Base-by-base conservation (phyloP, 1,140 invertebrate genomes). In the Saccostrea cuccullata region DNA sequence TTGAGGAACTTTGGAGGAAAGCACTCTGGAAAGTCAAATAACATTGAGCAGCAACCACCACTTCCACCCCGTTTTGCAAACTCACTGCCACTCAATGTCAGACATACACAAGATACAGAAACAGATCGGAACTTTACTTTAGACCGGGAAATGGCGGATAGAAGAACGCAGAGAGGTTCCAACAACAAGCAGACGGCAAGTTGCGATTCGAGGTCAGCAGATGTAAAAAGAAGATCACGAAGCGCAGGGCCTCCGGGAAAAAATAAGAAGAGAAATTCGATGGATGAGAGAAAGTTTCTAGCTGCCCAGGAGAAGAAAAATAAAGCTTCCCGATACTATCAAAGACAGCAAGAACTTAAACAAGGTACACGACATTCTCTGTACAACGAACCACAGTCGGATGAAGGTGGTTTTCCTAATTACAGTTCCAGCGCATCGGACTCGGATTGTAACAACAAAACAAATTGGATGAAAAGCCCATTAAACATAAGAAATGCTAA, bases 401-500 rank as follows among this genome's bases (percentile, higher is more conserved):
- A 92, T 83, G 91, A 91, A 23, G 90, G 89, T 67, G 86, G 86
- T 30, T 88, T 90, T 82, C 40, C 90, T 13, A 70, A 84, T 55
- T 82, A 85, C 87, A 17, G 88, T 82, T 58, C 87, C 70, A 82
- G 91, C 91, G 26, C 92, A 26, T 60, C 70, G 30, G 92, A 93
- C 82, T 93, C 93, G 9, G 90, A 90, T 84, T 91, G 92, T 47
- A 91, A 90, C 36, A 90, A 90, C 85, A 88, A 87, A 30, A 92
- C 92, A 88, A 87, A 89, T 60, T 93, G 93, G 93, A 92, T 92
- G 40, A 93, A 93, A 89, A 94, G 93, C 89, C 93, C 93, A 9
- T 88, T 93, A 56, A 89, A 92, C 67, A 89, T 93, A 8, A 90
- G 91, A 87, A 92, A 92, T 85, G 82, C 89, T 23, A 87, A 89